Evolutionary conservation across 2,113 vertebrate genomes (phyloP).

Genomic region (Phylloscopus trochiloides): DNA sequence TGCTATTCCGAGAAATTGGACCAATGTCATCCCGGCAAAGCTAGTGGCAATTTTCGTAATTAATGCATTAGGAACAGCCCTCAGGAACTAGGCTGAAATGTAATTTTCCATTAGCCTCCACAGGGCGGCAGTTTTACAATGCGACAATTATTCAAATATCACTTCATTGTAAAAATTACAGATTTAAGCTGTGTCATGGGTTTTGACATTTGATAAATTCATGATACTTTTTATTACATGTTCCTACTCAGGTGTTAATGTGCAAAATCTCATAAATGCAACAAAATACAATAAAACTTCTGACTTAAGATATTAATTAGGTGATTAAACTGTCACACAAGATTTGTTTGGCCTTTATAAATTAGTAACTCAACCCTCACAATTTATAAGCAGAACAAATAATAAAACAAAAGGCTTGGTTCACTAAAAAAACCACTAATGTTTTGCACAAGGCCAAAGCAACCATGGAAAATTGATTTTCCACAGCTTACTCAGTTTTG

Average conservation of each 20-base stretch:
- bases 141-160: constrained; percentile 31
- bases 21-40: not conserved
- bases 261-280: constrained; percentile 29
- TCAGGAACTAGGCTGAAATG: not conserved
- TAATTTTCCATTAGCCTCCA: not conserved
- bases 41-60: not conserved
- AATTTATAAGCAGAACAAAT: constrained; percentile 40
- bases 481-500: not conserved
- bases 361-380: constrained; percentile 10
- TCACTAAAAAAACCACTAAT: constrained; percentile 8
- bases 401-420: constrained; percentile 35
- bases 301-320: constrained; percentile 50
- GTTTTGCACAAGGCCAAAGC: constrained; percentile 17
- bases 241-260: constrained; percentile 4
- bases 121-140: not conserved
- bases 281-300: constrained; percentile 38
- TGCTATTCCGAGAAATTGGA: not conserved
- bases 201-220: constrained; percentile 52
- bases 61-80: not conserved
- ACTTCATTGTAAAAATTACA: constrained; percentile 26
- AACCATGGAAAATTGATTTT: constrained; percentile 41
- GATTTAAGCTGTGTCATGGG: constrained; percentile 16
- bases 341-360: constrained; percentile 44
- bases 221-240: not conserved
- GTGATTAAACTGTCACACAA: constrained; percentile 34